Percentiles rank a stretch among this genome's conserved stretches.
phyloP scores from a whole-genome alignment of 2,113 vertebrate species.

The Tauraco erythrolophus region DNA sequence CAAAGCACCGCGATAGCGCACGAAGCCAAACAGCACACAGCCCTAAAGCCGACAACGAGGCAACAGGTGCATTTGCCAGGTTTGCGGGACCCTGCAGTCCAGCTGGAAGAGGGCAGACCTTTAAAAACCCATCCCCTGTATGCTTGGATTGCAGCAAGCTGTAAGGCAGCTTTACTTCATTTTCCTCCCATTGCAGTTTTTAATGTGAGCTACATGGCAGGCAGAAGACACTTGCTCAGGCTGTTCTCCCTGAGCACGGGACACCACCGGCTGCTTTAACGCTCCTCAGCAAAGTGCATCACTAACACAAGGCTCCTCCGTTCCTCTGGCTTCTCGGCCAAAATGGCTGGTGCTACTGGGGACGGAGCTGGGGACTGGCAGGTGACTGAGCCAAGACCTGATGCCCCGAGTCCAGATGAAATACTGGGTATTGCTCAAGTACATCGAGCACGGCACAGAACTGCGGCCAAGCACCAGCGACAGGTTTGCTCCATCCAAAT shows the following conservation, averaged over 20 bases:
- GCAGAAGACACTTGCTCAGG: neutral
- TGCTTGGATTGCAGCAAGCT: neutral
- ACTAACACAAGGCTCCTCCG: neutral
- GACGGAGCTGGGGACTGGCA: neutral
- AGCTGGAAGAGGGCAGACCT: neutral
- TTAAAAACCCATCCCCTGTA: neutral
- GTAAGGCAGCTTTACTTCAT: neutral
- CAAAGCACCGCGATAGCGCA: fast-evolving
- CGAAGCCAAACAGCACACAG: neutral
- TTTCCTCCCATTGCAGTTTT: neutral
- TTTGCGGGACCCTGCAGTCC: neutral
- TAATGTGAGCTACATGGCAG: fast-evolving
- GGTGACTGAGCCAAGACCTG: neutral
- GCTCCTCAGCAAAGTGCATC: neutral
- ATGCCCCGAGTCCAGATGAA: fast-evolving
- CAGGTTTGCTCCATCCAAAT: neutral
- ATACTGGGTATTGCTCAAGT: neutral
- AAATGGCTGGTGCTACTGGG: neutral
- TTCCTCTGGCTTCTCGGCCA: neutral
- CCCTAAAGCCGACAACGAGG: neutral
- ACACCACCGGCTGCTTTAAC: fast-evolving
- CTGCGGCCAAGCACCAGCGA: fast-evolving
- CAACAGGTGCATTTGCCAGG: neutral
- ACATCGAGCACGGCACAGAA: neutral
- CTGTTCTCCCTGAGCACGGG: neutral